Conservation (phyloP, 23 tunicate genomes). For the Styela clava region DNA sequence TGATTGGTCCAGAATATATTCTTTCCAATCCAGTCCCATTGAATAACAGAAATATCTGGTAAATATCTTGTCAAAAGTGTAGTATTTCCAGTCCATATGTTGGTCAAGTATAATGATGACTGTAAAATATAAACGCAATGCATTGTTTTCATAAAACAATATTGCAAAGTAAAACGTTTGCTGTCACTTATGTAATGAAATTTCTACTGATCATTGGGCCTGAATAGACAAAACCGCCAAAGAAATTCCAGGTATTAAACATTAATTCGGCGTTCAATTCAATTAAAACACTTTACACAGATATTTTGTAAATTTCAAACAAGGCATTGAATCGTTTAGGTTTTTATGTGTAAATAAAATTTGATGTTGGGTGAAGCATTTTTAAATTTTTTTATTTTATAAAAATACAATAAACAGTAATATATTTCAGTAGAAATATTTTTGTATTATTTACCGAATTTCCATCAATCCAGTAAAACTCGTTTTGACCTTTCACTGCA, state of each 20-base stretch:
- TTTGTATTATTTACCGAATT: slow-evolving; percentile 1
- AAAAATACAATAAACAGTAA: background rate
- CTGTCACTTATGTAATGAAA: too few relatives aligned
- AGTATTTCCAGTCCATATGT: slow-evolving; percentile 5
- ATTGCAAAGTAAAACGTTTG: too few relatives aligned
- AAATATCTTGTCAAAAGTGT: background rate
- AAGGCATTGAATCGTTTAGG: too few relatives aligned
- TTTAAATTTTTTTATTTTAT: too few relatives aligned
- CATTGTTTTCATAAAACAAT: too few relatives aligned
- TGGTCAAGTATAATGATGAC: background rate
- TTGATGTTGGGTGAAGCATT: too few relatives aligned
- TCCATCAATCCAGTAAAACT: slow-evolving; percentile 10
- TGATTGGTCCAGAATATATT: background rate
- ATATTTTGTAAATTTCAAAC: too few relatives aligned
- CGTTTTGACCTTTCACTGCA: slow-evolving; percentile 3
- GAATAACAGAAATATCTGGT: background rate
- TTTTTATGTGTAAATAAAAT: too few relatives aligned
- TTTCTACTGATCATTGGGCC: too few relatives aligned
- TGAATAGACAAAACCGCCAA: too few relatives aligned
- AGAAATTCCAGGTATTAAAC: background rate
- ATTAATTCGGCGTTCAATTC: background rate
- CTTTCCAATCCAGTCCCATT: slow-evolving; percentile 17
- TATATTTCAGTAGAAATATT: background rate
- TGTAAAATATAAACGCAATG: background rate
- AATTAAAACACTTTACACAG: too few relatives aligned